Conservation (phyloP, 1,140 invertebrate genomes). For the Drosophila bocki region DNA sequence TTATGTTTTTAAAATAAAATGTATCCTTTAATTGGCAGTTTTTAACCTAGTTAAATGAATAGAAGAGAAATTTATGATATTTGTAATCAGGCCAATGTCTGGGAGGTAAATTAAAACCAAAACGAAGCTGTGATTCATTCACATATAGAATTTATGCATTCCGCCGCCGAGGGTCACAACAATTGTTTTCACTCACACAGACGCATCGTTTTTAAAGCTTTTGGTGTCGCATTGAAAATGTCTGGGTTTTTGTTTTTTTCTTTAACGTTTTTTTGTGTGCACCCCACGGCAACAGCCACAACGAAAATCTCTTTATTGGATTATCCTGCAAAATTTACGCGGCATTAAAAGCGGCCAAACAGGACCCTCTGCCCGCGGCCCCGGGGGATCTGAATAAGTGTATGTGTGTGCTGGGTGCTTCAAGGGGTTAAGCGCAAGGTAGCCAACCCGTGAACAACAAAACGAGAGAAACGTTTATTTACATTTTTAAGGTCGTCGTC, state of each 20-base stretch:
- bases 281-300: slow-evolving; percentile 63
- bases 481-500: slow-evolving; percentile 78
- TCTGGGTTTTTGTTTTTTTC: slow-evolving; percentile 25
- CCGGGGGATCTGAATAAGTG: slow-evolving; percentile 23
- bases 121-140: slow-evolving; percentile 3
- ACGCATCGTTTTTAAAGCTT: slow-evolving; percentile 32
- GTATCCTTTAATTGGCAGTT: neutral
- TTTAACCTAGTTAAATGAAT: neutral
- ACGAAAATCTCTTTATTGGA: slow-evolving; percentile 81
- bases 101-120: slow-evolving; percentile 2
- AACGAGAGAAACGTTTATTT: slow-evolving; percentile 67
- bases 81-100: neutral
- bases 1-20: neutral
- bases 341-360: slow-evolving; percentile 77
- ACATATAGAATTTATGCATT: slow-evolving; percentile 2
- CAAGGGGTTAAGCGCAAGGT: slow-evolving; percentile 74
- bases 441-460: slow-evolving; percentile 33
- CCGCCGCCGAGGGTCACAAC: slow-evolving; percentile 26
- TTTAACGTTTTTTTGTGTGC: slow-evolving; percentile 18
- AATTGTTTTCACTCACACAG: slow-evolving; percentile 65
- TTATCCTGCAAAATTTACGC: slow-evolving; percentile 83
- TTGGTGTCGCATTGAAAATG: slow-evolving; percentile 40
- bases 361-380: slow-evolving; percentile 20
- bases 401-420: slow-evolving; percentile 17
- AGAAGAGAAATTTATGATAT: neutral